These are phyloP conservation scores for Laupala kohalensis DNA, from an alignment of 1,140 invertebrate species.

Conservation along the genomic window DNA sequence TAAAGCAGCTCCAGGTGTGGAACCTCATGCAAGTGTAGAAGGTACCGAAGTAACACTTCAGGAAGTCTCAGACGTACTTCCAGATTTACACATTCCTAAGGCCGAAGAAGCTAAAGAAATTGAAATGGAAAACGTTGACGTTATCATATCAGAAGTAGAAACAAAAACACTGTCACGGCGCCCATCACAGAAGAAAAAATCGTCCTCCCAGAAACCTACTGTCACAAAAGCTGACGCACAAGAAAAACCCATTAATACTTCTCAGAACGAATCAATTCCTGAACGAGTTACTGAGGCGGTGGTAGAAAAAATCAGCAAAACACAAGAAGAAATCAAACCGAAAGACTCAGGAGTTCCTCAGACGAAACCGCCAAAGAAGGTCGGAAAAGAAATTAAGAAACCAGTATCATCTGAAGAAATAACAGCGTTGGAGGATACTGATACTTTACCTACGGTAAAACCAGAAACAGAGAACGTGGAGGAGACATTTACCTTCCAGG, in stretches of 20 bases:
- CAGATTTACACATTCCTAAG: neutral
- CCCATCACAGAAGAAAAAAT: constrained; percentile 16
- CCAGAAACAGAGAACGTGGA: too few relatives aligned
- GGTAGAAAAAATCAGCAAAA: too few relatives aligned
- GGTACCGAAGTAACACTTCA: constrained; percentile 5
- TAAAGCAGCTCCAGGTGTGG: neutral
- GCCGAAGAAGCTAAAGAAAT: neutral
- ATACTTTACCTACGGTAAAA: too few relatives aligned
- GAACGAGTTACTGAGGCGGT: constrained; percentile 19
- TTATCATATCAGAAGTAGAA: constrained; percentile 15
- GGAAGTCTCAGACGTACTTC: neutral
- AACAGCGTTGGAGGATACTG: too few relatives aligned
- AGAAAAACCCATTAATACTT: constrained; percentile 7
- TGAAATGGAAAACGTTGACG: constrained; percentile 15
- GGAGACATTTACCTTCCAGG: too few relatives aligned
- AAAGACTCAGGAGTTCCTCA: neutral
- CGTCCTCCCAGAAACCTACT: too few relatives aligned
- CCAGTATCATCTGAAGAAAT: too few relatives aligned
- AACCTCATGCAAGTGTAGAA: neutral
- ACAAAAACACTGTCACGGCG: constrained; percentile 14
- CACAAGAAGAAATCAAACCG: neutral
- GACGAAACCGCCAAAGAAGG: constrained; percentile 10
- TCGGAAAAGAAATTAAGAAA: neutral
- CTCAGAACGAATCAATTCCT: constrained; percentile 22
- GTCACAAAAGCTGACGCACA: too few relatives aligned